Conservation (phyloP, 2,888 invertebrate species). For the Digitonthophagus gazella region DNA sequence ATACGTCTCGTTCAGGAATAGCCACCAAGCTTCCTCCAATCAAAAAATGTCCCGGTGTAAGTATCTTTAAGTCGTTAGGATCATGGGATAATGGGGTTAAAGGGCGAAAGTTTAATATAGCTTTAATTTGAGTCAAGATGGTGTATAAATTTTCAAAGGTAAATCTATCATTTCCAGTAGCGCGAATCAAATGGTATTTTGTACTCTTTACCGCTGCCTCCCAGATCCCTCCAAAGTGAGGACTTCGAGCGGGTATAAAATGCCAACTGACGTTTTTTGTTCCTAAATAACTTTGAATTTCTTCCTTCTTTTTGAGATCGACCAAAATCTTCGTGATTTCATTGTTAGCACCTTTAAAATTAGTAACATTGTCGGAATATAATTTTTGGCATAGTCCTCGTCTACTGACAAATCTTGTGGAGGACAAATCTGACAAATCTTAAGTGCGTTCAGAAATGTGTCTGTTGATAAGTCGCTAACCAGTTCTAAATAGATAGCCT, state of each 20-base stretch:
- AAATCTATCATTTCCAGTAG: conserved; percentile 12
- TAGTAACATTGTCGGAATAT: conserved; percentile 31
- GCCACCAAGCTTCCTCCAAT: conserved; percentile 7
- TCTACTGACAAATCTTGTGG: conserved; percentile 30
- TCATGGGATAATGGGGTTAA: conserved; percentile 12
- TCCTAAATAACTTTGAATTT: neutral
- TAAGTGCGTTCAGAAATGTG: neutral
- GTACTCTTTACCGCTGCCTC: conserved; percentile 25
- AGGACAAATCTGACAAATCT: no score
- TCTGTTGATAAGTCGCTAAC: neutral
- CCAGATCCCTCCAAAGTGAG: conserved; percentile 26
- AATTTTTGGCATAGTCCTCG: conserved; percentile 24
- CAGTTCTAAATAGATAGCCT: neutral
- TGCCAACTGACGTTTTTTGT: conserved; percentile 21
- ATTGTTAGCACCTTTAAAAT: conserved; percentile 30
- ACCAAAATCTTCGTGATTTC: conserved; percentile 21
- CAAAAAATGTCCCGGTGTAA: conserved; percentile 16
- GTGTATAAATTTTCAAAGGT: conserved; percentile 19
- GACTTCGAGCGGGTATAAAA: conserved; percentile 23
- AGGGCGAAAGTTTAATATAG: conserved; percentile 19
- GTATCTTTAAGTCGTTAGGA: conserved; percentile 12
- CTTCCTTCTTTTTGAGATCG: neutral
- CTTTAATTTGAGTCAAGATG: conserved; percentile 21
- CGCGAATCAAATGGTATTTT: conserved; percentile 22
- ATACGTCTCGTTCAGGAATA: neutral